phyloP scores from a whole-genome alignment of 35 echinoderm and acorn worm species.

The Strongylocentrotus purpuratus region DNA sequence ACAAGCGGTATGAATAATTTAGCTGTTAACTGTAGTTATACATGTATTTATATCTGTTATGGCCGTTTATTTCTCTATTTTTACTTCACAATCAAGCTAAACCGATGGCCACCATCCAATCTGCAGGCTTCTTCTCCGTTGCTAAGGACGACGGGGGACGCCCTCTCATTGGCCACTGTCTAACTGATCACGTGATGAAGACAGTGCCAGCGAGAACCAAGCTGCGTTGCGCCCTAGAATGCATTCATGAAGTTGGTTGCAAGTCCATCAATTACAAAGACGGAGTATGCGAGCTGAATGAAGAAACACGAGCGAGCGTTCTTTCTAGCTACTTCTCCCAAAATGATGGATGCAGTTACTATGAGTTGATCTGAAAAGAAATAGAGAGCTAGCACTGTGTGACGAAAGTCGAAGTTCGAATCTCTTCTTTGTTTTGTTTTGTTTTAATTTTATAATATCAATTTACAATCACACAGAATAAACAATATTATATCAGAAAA shows the following conservation, averaged over 20 bases:
- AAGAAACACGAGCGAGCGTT: not conserved
- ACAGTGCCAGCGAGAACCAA: not conserved
- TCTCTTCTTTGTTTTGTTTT: no score
- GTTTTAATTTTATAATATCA: no score
- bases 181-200: constrained; percentile 3
- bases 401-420: no score
- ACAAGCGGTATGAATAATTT: no score
- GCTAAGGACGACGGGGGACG: not conserved
- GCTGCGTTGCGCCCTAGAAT: not conserved
- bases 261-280: not conserved
- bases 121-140: not conserved
- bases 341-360: not conserved
- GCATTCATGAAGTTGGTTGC: not conserved
- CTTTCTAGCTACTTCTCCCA: not conserved
- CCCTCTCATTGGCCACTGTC: not conserved
- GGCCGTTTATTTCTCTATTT: no score
- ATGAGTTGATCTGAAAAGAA: not conserved
- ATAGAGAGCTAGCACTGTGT: no score
- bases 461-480: no score
- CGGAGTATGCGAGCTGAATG: not conserved
- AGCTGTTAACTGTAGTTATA: no score
- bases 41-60: no score
- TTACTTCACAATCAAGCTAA: no score
- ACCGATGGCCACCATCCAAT: no score
- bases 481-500: no score